Evolutionary conservation across 2,888 invertebrate genomes (phyloP).

Genomic region (Litoditis marina): DNA sequence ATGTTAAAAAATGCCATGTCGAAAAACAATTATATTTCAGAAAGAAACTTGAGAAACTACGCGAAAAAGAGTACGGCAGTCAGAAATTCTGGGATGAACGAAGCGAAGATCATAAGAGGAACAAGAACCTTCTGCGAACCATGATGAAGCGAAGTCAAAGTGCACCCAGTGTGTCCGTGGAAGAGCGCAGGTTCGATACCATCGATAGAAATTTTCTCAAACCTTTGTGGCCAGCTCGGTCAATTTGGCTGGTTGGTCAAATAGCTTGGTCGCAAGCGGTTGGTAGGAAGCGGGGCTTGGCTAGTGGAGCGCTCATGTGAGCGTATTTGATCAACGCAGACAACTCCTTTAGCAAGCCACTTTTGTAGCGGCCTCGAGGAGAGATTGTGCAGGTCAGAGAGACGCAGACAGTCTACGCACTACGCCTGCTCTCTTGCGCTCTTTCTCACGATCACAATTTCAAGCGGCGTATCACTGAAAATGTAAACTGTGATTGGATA

Average conservation of each 20-base stretch:
- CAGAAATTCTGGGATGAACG: not conserved
- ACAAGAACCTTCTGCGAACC: not conserved
- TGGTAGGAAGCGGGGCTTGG: not conserved
- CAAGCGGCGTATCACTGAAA: no score
- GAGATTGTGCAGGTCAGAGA: no score
- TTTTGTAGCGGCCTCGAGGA: no score
- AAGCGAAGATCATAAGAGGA: not conserved
- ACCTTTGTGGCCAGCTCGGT: not conserved
- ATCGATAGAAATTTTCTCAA: not conserved
- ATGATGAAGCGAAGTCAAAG: not conserved
- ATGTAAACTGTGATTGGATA: no score
- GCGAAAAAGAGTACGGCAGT: not conserved
- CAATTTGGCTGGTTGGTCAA: not conserved
- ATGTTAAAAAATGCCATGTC: no score
- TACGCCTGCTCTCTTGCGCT: no score
- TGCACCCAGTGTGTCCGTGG: no score
- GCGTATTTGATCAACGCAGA: not conserved
- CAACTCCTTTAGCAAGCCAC: no score
- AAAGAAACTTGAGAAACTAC: not conserved
- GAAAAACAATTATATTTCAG: not conserved
- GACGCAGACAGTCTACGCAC: no score
- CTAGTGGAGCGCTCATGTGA: not conserved
- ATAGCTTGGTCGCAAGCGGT: not conserved
- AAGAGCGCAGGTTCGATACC: no score
- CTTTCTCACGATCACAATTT: no score